A percentile compares a stretch with the other conserved stretches of the same genome.
phyloP scores from a whole-genome alignment of 2,888 invertebrate species.

The Tupiocoris notatus region DNA sequence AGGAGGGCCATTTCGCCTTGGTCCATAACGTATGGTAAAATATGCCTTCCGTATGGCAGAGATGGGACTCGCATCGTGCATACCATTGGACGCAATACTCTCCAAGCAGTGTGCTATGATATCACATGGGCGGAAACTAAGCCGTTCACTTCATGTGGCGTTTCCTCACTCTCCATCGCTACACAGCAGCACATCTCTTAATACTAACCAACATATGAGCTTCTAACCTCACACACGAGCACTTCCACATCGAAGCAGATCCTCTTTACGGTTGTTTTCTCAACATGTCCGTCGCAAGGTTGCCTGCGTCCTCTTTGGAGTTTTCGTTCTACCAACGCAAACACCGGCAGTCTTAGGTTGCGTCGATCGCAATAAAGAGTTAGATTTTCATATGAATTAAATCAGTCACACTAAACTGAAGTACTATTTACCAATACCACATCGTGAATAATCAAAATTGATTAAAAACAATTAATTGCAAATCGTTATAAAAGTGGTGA shows the following conservation, averaged over 20 bases:
- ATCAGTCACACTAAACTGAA: too few relatives aligned
- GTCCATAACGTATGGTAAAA: background rate
- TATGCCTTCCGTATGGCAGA: background rate
- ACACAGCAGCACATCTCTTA: too few relatives aligned
- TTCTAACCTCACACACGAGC: background rate
- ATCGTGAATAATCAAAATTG: too few relatives aligned
- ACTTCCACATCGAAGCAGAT: background rate
- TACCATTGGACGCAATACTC: background rate
- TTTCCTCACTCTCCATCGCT: background rate
- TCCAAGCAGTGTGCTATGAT: too few relatives aligned
- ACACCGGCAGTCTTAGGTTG: too few relatives aligned
- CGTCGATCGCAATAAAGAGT: too few relatives aligned
- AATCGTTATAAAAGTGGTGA: too few relatives aligned
- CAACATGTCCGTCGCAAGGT: background rate
- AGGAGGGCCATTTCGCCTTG: background rate
- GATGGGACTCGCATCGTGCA: background rate
- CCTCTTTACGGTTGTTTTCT: background rate
- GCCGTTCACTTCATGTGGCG: background rate
- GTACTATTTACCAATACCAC: too few relatives aligned
- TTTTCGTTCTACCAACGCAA: too few relatives aligned
- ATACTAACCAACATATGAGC: too few relatives aligned
- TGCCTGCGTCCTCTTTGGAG: background rate
- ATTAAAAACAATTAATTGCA: too few relatives aligned
- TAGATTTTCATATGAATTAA: too few relatives aligned
- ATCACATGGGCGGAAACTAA: background rate